phyloP scores from a whole-genome alignment of 1,140 invertebrate species.

The Chironomus tepperi region DNA sequence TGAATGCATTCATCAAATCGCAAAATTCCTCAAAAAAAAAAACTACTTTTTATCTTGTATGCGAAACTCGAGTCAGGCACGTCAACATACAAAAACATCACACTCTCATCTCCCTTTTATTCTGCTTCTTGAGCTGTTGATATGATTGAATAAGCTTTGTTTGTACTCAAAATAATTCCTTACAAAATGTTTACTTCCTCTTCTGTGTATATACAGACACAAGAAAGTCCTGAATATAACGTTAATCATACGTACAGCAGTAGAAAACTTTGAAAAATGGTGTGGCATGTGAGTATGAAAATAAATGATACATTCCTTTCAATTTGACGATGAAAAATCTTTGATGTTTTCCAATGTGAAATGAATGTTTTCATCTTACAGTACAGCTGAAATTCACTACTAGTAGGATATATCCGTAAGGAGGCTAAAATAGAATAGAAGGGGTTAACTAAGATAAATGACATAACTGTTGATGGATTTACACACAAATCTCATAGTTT shows the following conservation, averaged over 20 bases:
- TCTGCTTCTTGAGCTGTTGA: no score
- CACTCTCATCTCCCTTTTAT: no score
- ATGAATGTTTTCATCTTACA: not conserved
- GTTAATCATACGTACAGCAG: not conserved
- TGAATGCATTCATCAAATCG: no score
- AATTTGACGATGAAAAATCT: constrained; percentile 23
- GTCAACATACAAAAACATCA: no score
- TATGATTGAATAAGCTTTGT: no score
- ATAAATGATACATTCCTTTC: constrained; percentile 15
- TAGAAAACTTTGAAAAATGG: constrained; percentile 10
- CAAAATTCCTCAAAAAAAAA: no score
- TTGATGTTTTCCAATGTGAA: constrained; percentile 16
- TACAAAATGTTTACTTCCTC: no score
- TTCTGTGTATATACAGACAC: not conserved
- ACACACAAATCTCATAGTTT: not conserved
- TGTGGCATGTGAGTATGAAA: constrained; percentile 16
- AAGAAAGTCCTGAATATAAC: not conserved
- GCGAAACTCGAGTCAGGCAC: no score
- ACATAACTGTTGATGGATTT: not conserved
- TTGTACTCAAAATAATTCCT: no score
- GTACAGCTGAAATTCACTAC: not conserved
- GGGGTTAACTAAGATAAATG: not conserved
- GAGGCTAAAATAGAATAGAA: not conserved
- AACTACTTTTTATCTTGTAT: no score
- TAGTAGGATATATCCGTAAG: not conserved